Conservation (phyloP, 2,888 invertebrate genomes). For the Volucella zonaria region DNA sequence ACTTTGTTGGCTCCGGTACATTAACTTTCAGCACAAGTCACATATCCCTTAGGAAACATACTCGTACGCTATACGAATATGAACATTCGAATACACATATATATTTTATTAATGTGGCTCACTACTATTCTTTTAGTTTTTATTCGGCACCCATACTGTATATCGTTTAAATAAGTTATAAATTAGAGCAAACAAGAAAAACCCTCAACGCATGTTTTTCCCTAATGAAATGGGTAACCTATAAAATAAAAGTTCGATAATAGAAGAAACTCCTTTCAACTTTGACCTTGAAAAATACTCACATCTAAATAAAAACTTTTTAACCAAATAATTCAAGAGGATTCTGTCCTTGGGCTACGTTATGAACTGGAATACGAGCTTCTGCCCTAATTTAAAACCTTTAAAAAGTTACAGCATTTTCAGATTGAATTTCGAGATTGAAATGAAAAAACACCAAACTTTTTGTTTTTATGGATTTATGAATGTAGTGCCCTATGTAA, state of each 20-base stretch:
- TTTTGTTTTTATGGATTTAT: too few species aligned
- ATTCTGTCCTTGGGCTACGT: background rate
- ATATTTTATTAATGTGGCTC: conserved; percentile 5
- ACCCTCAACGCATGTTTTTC: conserved; percentile 7
- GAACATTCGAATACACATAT: conserved; percentile 1
- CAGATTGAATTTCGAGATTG: background rate
- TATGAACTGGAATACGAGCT: background rate
- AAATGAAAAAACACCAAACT: too few species aligned
- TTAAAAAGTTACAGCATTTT: background rate
- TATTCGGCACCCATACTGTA: conserved; percentile 38
- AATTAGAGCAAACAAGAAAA: conserved; percentile 19
- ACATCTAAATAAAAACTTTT: background rate
- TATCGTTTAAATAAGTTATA: conserved; percentile 48
- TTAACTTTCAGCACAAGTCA: conserved; percentile 62
- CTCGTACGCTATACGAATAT: background rate
- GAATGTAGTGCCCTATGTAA: too few species aligned
- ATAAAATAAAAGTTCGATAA: conserved; percentile 24
- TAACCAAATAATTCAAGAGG: conserved; percentile 13
- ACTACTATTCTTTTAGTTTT: conserved; percentile 20
- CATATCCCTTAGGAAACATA: conserved; percentile 19
- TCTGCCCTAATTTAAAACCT: background rate
- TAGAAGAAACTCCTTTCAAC: conserved; percentile 8
- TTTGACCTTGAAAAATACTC: conserved; percentile 16
- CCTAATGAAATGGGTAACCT: conserved; percentile 25
- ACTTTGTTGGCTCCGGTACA: conserved; percentile 55